Evolutionary conservation across 1,140 invertebrate genomes (phyloP), one percentile per base, ranked within the genome.

Genomic region (Bombus impatiens): DNA sequence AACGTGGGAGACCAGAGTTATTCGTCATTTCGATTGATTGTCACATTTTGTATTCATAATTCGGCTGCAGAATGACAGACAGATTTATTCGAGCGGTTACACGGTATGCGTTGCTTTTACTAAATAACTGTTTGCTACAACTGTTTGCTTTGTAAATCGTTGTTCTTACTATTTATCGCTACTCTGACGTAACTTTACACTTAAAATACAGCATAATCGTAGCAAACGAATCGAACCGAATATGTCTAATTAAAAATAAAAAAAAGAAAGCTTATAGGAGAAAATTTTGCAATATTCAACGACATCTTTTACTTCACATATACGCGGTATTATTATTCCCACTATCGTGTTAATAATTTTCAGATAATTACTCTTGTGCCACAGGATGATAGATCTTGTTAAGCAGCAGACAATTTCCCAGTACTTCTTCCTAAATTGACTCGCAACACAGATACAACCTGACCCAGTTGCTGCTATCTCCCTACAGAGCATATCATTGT

Each of bases 211-310:
- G 6, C n/a, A 15, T 18, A 32, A 18, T 65, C 15, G 13, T 32
- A 32, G 15, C 13, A 18, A 32, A 2, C n/a, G 5, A 8, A 32
- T 32, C 13, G 2, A n/a, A 65, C 3, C 6, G 5, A 22, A 28
- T 28, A 59, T 3, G 62, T 6, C 15, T 18, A 22, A 53, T 53
- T 22, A 6, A 62, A 12, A 10, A 18, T 32, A 32, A 15, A 5
- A 0, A 0, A 15, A 2, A 65, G 10, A 3, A n/a, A 5, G 0
- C 4, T 13, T 5, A 32, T 15, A 12, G 8, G 32, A 15, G 13
- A 65, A 32, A 67, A 32, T 67, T 32, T 32, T 67, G 5, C 62
- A 15, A 32, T 32, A 15, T 32, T 12, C 28, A 12, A 62, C 25
- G 25, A 25, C 47, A 6, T 28, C 25, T 28, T 6, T 57, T 57